phyloP scores from a whole-genome alignment of 2,888 invertebrate species.

The Spisula solida region DNA sequence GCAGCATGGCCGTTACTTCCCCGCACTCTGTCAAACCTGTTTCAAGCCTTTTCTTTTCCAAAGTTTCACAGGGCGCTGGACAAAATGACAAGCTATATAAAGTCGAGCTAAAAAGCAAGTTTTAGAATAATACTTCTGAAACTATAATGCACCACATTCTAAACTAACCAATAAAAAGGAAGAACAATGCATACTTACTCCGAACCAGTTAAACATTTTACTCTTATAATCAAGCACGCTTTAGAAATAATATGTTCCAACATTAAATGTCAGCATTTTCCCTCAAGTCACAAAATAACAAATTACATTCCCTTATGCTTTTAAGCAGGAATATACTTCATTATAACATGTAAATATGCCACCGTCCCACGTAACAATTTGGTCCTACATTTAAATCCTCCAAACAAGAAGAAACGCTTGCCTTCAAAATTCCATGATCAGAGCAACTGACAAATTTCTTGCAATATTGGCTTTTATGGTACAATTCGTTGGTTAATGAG shows the following conservation, averaged over 20 bases:
- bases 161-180: not conserved
- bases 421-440: not conserved
- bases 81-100: too few species aligned
- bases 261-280: conserved; percentile 6
- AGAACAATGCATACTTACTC: not conserved
- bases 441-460: conserved; percentile 5
- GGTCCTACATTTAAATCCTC: not conserved
- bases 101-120: not conserved
- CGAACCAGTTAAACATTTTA: conserved; percentile 7
- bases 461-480: conserved; percentile 17
- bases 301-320: not conserved
- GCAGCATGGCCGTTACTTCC: too few species aligned
- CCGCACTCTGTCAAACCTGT: too few species aligned
- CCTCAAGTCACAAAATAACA: not conserved
- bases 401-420: not conserved
- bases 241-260: not conserved
- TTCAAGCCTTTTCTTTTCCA: too few species aligned
- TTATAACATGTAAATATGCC: not conserved
- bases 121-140: not conserved
- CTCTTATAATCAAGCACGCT: not conserved
- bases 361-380: too few species aligned
- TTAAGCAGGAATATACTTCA: not conserved
- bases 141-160: not conserved
- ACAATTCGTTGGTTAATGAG: conserved; percentile 19
- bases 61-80: too few species aligned